phyloP scores from a whole-genome alignment of 1,140 invertebrate species.

The Steinernema khuongi region DNA sequence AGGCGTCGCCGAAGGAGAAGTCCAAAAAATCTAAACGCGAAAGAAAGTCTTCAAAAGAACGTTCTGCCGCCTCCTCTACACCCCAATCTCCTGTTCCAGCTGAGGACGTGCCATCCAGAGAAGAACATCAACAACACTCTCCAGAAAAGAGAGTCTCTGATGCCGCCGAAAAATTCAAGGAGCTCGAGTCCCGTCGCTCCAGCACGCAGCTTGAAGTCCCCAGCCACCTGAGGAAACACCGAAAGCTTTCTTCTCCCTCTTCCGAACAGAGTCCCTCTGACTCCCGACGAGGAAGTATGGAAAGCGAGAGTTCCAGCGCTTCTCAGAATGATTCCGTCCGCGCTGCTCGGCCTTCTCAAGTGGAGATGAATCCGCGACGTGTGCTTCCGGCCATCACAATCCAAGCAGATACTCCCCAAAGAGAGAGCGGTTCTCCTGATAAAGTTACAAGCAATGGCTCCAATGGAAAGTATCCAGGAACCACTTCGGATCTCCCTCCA shows the following conservation, averaged over 20 bases:
- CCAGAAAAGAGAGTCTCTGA: not conserved
- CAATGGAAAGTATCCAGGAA: not conserved
- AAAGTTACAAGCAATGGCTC: too few relatives aligned
- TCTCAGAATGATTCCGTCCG: not conserved
- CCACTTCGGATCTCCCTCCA: not conserved
- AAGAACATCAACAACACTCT: not conserved
- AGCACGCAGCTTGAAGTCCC: not conserved
- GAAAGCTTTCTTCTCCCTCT: not conserved
- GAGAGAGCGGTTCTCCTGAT: conserved; percentile 9
- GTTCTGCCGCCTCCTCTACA: too few relatives aligned
- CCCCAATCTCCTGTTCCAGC: not conserved
- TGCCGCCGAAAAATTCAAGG: not conserved
- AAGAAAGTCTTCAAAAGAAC: not conserved
- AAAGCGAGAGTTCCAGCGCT: not conserved
- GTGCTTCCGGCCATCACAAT: not conserved
- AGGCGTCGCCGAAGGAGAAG: not conserved
- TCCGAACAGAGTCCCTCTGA: not conserved
- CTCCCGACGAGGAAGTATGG: not conserved
- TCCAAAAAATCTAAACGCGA: not conserved
- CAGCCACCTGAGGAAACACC: not conserved
- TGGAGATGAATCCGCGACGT: not conserved
- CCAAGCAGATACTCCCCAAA: not conserved
- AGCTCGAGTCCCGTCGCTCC: not conserved
- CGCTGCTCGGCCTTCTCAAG: not conserved
- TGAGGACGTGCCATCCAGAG: not conserved